phyloP scores from a whole-genome alignment of 2,888 invertebrate genomes.

The Oegoconia quadripuncta region DNA sequence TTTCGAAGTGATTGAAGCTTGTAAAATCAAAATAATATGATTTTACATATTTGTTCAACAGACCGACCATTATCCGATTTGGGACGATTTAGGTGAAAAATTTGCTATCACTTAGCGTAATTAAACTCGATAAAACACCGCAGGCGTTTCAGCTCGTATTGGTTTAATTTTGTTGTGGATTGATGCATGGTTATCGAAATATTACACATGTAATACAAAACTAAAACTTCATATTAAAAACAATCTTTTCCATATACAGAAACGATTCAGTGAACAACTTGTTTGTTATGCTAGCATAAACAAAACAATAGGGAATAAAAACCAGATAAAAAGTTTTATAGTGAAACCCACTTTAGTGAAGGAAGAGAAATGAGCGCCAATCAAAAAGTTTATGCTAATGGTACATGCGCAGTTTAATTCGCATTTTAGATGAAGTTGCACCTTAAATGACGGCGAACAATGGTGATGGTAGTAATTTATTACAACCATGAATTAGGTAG shows the following conservation, averaged over 20 bases:
- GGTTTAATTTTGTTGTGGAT: no score
- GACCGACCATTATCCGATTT: slow-evolving; percentile 37
- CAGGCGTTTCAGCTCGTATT: slow-evolving; percentile 9
- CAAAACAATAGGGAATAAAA: slow-evolving; percentile 26
- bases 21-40: slow-evolving; percentile 34
- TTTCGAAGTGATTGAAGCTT: slow-evolving; percentile 23
- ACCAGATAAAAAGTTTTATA: slow-evolving; percentile 39
- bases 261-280: no score
- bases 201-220: no score
- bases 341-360: slow-evolving; percentile 30
- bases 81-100: slow-evolving; percentile 56
- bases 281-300: slow-evolving; percentile 20
- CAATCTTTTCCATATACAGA: no score
- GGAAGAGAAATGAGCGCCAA: slow-evolving; percentile 25
- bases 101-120: slow-evolving; percentile 61
- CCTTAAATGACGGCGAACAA: not conserved
- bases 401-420: slow-evolving; percentile 16
- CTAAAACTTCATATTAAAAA: no score
- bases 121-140: slow-evolving; percentile 52
- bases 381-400: slow-evolving; percentile 52
- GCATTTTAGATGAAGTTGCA: not conserved
- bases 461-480: no score
- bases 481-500: no score
- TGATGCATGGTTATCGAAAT: no score
- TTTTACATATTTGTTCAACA: slow-evolving; percentile 39